phyloP scores from a whole-genome alignment of 2,113 vertebrate species.

The Rhynchomys soricoides region DNA sequence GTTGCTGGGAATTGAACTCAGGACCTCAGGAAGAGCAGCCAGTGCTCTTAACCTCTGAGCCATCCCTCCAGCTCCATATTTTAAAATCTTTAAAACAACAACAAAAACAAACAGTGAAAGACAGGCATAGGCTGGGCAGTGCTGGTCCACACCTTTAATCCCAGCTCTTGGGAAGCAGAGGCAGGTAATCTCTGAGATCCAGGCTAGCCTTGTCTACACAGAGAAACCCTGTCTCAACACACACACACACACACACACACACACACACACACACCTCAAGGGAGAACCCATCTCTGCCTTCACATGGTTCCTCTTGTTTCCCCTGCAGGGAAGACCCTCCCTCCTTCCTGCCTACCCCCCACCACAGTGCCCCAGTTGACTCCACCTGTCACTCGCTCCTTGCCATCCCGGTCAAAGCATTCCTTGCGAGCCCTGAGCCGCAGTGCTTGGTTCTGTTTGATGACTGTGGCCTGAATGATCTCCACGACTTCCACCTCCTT shows the following conservation, averaged over 20 bases:
- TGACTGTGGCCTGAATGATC: conserved; percentile 91
- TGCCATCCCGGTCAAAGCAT: conserved; percentile 87
- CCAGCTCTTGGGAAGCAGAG: not conserved
- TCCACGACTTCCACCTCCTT: conserved; percentile 93
- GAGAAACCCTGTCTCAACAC: not conserved
- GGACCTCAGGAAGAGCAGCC: no score
- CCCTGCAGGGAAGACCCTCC: not conserved
- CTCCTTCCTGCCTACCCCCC: not conserved
- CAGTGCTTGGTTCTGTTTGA: conserved; percentile 93
- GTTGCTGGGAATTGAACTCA: no score
- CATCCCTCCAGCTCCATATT: no score
- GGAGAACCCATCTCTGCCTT: not conserved
- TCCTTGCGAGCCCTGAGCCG: conserved; percentile 92
- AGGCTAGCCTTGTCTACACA: not conserved
- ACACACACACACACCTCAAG: not conserved
- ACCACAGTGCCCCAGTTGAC: fast-evolving
- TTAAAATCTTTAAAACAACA: not conserved
- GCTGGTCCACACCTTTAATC: not conserved
- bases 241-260: not conserved
- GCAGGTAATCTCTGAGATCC: no score
- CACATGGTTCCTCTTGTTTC: fast-evolving
- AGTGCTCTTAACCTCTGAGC: no score
- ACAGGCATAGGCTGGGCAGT: not conserved
- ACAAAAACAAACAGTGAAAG: not conserved
- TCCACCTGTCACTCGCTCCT: conserved; percentile 89